These are phyloP conservation scores for Tretioscincus oriximinensis DNA, from an alignment of 2,113 vertebrate species.

Conservation along the genomic window DNA sequence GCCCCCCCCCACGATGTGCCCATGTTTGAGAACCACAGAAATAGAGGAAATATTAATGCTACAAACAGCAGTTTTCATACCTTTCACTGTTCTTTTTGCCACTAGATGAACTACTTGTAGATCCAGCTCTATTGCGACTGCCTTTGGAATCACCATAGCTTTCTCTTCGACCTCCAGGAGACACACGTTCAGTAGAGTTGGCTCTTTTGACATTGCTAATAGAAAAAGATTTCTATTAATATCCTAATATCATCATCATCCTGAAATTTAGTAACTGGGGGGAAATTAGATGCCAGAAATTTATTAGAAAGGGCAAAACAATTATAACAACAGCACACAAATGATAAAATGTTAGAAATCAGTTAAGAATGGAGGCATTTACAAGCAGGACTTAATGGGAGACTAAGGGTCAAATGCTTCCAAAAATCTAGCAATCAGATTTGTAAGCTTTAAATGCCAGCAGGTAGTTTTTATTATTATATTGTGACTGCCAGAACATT, in stretches of 20 bases:
- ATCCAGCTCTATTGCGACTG: conserved; percentile 88
- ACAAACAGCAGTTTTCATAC: conserved; percentile 60
- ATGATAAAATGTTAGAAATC: background rate
- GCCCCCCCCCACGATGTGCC: background rate
- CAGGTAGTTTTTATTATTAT: too few relatives aligned
- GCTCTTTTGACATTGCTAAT: conserved; percentile 90
- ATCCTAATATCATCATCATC: background rate
- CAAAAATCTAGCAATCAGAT: too few relatives aligned
- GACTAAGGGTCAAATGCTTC: too few relatives aligned
- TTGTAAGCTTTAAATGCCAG: too few relatives aligned
- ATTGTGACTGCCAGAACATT: too few relatives aligned
- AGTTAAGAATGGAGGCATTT: background rate
- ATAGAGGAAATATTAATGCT: background rate
- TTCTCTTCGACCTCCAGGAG: conserved; percentile 84
- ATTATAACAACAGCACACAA: background rate
- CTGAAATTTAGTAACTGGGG: background rate
- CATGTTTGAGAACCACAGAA: background rate
- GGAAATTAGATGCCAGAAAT: background rate
- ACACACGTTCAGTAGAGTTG: conserved; percentile 90
- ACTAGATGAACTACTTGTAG: conserved; percentile 92
- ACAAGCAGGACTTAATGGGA: too few relatives aligned
- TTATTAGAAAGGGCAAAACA: background rate
- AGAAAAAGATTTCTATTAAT: background rate
- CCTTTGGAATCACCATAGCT: conserved; percentile 86
- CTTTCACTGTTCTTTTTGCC: conserved; percentile 93